Evolutionary conservation across 92 coral and sea anemone genomes (phyloP).

Genomic region (Paragorgia papillata): DNA sequence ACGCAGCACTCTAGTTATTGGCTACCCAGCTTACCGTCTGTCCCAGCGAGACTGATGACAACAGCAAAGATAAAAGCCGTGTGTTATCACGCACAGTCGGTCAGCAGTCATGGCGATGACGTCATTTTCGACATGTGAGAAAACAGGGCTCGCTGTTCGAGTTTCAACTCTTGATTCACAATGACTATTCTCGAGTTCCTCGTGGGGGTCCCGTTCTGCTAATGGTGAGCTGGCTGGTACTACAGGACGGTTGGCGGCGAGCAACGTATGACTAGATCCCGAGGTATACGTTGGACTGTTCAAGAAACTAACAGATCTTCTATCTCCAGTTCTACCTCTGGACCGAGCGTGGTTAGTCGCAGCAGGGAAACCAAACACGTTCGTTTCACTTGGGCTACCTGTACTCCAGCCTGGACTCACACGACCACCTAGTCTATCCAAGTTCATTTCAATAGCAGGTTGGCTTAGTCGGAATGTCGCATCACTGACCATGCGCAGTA

Average conservation of each 20-base stretch:
- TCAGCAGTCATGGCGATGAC: conserved; percentile 62
- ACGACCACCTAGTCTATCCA: conserved; percentile 45
- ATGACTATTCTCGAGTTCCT: conserved; percentile 2
- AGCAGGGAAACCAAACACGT: conserved; percentile 40
- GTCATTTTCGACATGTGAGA: conserved; percentile 51
- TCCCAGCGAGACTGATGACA: conserved; percentile 57
- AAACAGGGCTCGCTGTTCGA: conserved; percentile 25
- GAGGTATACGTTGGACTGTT: not conserved
- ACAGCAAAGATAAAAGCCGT: conserved; percentile 59
- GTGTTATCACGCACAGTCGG: conserved; percentile 58
- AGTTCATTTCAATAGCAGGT: conserved; percentile 61
- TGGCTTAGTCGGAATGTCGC: conserved; percentile 59
- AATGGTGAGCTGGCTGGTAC: not conserved
- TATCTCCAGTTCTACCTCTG: conserved; percentile 1
- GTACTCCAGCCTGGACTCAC: conserved; percentile 55
- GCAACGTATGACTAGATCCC: not conserved
- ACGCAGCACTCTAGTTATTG: too few relatives aligned
- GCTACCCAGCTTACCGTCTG: conserved; percentile 39
- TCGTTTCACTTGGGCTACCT: conserved; percentile 46
- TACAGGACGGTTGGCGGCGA: not conserved
- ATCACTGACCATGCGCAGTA: conserved; percentile 43
- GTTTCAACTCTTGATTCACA: conserved; percentile 19
- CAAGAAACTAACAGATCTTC: not conserved
- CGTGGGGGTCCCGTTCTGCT: conserved; percentile 7
- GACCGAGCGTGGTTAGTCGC: conserved; percentile 17